phyloP scores from a whole-genome alignment of 2,797 vertebrate species.

The Lophius americanus region DNA sequence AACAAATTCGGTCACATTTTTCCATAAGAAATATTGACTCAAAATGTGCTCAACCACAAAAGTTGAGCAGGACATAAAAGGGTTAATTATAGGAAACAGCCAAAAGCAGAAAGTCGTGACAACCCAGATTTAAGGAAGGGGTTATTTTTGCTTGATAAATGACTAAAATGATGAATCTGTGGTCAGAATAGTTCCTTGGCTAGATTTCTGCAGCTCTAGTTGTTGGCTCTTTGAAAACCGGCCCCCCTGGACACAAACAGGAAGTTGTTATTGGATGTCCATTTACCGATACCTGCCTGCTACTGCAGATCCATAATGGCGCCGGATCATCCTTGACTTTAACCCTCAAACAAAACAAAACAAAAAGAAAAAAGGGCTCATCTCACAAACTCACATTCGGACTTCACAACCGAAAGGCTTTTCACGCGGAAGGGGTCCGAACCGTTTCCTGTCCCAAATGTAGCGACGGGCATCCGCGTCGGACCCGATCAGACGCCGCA shows the following conservation, averaged over 20 bases:
- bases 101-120: background rate
- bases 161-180: background rate
- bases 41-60: too few relatives aligned
- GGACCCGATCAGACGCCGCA: slow-evolving; percentile 68
- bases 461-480: slow-evolving; percentile 57
- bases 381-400: slow-evolving; percentile 22
- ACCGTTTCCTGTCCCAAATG: slow-evolving; percentile 21
- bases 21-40: too few relatives aligned
- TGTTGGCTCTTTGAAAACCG: too few relatives aligned
- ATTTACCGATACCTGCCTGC: slow-evolving; percentile 31
- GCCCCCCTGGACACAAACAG: slow-evolving; percentile 4
- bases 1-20: too few relatives aligned
- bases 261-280: slow-evolving; percentile 16
- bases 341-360: background rate
- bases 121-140: too few relatives aligned
- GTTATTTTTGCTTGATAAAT: background rate
- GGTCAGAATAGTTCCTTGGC: background rate
- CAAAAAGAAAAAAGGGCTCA: background rate
- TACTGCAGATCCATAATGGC: slow-evolving; percentile 29
- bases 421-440: slow-evolving; percentile 37
- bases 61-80: too few relatives aligned
- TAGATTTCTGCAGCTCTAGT: background rate
- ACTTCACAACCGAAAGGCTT: slow-evolving; percentile 16
- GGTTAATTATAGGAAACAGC: background rate
- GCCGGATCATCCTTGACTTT: slow-evolving; percentile 9